phyloP scores from a whole-genome alignment of 2,113 vertebrate species.

The Pithys albifrons region DNA sequence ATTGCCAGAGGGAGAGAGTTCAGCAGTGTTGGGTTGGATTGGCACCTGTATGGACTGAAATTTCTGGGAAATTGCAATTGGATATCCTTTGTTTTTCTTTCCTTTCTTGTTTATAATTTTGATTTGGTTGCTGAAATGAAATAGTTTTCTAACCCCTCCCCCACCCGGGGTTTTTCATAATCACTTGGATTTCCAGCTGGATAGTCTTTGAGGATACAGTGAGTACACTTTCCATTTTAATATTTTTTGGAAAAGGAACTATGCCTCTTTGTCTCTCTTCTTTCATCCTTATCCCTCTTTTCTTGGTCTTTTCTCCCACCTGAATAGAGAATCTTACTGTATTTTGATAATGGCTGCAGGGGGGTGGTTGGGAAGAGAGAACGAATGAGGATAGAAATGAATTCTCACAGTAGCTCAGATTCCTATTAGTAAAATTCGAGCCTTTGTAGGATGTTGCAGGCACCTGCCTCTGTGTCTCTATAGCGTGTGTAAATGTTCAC shows the following conservation, averaged over 20 bases:
- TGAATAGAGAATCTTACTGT: background rate
- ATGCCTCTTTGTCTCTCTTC: background rate
- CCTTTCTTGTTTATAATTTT: slow-evolving; percentile 60
- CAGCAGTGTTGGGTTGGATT: slow-evolving; percentile 73
- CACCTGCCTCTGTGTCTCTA: background rate
- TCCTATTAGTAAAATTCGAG: background rate
- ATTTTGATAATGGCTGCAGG: background rate
- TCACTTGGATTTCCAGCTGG: slow-evolving; percentile 75
- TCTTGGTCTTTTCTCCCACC: background rate
- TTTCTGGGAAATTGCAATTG: slow-evolving; percentile 84
- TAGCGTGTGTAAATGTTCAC: slow-evolving; percentile 20
- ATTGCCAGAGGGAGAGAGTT: slow-evolving; percentile 46
- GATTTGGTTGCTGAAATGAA: slow-evolving; percentile 67
- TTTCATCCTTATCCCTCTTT: background rate
- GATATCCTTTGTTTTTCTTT: slow-evolving; percentile 72
- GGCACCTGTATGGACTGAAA: slow-evolving; percentile 73
- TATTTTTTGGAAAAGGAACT: slow-evolving; percentile 14
- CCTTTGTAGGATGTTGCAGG: slow-evolving; percentile 19
- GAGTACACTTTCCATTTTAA: slow-evolving; percentile 67
- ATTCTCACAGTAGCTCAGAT: background rate
- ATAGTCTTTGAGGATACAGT: slow-evolving; percentile 76
- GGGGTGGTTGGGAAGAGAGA: background rate
- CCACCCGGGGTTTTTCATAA: slow-evolving; percentile 29
- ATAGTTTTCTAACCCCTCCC: slow-evolving; percentile 49
- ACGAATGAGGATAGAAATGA: background rate